Evolutionary conservation across 2,113 vertebrate species (phyloP), one percentile per base, ranked within the genome.

Genomic region (Oncorhynchus tshawytscha): DNA sequence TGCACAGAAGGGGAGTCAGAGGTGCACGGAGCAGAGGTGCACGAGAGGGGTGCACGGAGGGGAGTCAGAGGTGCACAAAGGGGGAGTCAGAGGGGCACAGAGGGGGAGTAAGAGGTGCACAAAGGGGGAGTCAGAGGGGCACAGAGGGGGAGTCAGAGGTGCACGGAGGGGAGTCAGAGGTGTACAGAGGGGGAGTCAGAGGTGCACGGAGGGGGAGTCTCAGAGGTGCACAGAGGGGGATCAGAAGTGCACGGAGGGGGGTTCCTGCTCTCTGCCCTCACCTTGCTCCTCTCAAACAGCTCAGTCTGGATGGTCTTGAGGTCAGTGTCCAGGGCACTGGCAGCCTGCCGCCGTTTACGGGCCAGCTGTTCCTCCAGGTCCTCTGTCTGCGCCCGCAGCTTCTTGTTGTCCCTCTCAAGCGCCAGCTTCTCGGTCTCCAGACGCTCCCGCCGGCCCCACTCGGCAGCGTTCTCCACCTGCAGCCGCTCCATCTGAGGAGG

Each of bases 331-430:
- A 99, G 94, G 0, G 95, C 94, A 0, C 95, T 97, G 84, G 96
- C 93, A 0, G 97, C 94, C 87, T 99, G 98, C 11, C 96, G 91
- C 54, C 97, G 93, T 74, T 96, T 96, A 31, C 95, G 95, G 22
- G 95, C 92, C 80, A 99, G 85, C 0, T 97, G 95, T 86, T 99
- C 98, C 90, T 98, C 97, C 91, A 99, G 91, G 85, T 99, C 98
- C 82, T 98, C 96, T 0, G 95, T 94, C 90, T 99, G 98, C 0
- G 94, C 93, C 29, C 95, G 90, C 86, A 98, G 94, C 85, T 99
- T 99, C 92, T 99, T 99, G 90, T 98, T 99, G 89, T 99, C 98
- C 24, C 98, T 81, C 88, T 99, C 98, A 73, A 99, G 93, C 66
- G 94, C 96, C 81, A 99, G 94, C 82, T 99, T 99, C 86, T 99